These are phyloP conservation scores for Acridotheres tristis DNA, from an alignment of 2,797 vertebrate species.

Conservation along the genomic window DNA sequence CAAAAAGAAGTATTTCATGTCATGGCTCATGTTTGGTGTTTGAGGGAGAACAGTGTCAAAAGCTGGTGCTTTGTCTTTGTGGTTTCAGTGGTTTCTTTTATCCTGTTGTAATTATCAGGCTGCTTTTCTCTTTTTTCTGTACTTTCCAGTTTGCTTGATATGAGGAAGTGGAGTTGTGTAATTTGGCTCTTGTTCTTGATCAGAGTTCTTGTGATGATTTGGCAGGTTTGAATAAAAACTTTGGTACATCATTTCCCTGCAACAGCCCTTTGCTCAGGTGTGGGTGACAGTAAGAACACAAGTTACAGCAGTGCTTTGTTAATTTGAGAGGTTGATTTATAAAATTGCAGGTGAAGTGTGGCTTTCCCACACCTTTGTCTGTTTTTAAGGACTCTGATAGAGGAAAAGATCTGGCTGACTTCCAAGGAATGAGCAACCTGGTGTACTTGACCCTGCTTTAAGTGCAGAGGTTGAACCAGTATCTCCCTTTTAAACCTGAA, in stretches of 20 bases:
- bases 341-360: not conserved
- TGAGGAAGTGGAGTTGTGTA: not conserved
- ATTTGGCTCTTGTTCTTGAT: not conserved
- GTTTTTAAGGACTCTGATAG: not conserved
- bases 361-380: not conserved
- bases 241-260: not conserved
- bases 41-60: not conserved
- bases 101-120: not conserved
- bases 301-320: not conserved
- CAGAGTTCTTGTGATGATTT: not conserved
- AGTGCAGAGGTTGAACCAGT: not conserved
- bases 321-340: not conserved
- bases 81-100: not conserved
- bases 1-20: accelerated
- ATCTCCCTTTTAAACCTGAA: not conserved
- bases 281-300: not conserved
- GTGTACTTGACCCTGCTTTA: not conserved
- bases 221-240: not conserved
- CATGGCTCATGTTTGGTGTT: not conserved
- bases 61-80: not conserved
- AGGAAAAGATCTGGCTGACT: not conserved
- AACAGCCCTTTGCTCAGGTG: not conserved
- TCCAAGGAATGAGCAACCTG: not conserved
- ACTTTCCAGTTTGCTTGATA: conserved; percentile 27
- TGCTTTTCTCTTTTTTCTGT: not conserved